Percentiles rank a stretch among this genome's conserved stretches.
phyloP scores from a whole-genome alignment of 2,113 vertebrate species.

The Scomber japonicus region DNA sequence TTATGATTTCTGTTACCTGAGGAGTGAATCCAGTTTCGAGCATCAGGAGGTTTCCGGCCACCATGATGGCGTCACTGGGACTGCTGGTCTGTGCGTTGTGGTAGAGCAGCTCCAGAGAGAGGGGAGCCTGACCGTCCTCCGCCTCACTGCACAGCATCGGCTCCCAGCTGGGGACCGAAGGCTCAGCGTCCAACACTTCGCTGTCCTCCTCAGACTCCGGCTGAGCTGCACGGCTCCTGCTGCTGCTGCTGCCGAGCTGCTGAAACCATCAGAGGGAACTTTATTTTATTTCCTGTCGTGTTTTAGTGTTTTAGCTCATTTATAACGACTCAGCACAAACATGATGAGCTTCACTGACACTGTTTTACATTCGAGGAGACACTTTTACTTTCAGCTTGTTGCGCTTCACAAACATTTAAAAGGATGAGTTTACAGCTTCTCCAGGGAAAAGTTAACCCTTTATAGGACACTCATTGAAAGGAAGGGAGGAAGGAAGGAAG shows the following conservation, averaged over 20 bases:
- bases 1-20: no score
- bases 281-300: no score
- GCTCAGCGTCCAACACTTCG: slow-evolving; percentile 70
- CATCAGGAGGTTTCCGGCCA: slow-evolving; percentile 91
- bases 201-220: not conserved
- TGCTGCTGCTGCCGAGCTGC: not conserved
- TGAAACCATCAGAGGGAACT: not conserved
- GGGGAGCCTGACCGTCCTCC: slow-evolving; percentile 88
- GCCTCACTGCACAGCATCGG: slow-evolving; percentile 95
- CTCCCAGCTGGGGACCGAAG: slow-evolving; percentile 78
- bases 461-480: no score
- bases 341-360: not conserved
- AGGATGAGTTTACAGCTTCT: not conserved
- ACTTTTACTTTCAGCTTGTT: slow-evolving; percentile 15
- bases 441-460: no score
- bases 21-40: slow-evolving; percentile 92
- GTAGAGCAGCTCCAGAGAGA: slow-evolving; percentile 90
- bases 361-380: not conserved
- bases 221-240: not conserved
- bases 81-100: slow-evolving; percentile 80
- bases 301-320: no score
- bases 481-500: no score
- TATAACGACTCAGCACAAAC: not conserved
- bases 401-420: not conserved
- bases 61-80: slow-evolving; percentile 88